A percentile compares a stretch with the other conserved stretches of the same genome.
Evolutionary conservation across 1,140 invertebrate species (phyloP).

Genomic region (Ceratina australensis): DNA sequence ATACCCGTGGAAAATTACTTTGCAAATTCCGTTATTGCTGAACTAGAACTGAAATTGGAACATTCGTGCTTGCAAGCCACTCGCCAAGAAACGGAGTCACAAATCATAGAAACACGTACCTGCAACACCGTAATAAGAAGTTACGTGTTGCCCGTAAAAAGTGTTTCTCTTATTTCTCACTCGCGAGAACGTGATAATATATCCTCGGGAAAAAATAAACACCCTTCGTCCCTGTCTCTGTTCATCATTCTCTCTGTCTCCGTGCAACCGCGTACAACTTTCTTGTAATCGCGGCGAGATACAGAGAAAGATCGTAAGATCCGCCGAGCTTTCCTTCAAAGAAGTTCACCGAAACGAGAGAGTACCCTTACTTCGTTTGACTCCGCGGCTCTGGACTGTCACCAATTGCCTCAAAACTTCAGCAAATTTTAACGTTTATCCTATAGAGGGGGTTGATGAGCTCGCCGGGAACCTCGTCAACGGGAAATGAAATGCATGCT

Average conservation of each 20-base stretch:
- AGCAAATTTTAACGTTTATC: constrained; percentile 42
- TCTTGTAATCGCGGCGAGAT: constrained; percentile 16
- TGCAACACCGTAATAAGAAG: not conserved
- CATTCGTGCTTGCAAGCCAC: too few species aligned
- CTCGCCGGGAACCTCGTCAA: not conserved
- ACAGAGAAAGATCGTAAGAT: too few species aligned
- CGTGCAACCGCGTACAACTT: too few species aligned
- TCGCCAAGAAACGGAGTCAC: not conserved
- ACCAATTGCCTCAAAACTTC: constrained; percentile 23
- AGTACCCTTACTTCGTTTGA: not conserved
- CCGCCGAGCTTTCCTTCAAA: not conserved
- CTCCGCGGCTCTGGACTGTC: not conserved
- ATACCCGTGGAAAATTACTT: not conserved
- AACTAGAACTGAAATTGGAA: not conserved
- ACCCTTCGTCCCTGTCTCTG: not conserved
- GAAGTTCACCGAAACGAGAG: not conserved
- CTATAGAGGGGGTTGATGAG: constrained; percentile 15
- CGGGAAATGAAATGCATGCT: constrained; percentile 14
- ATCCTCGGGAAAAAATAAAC: not conserved
- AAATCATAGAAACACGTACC: not conserved
- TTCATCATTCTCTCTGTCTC: not conserved
- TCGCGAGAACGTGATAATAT: not conserved
- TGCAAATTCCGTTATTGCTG: not conserved
- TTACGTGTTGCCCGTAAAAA: not conserved
- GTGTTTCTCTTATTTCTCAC: not conserved